Evolutionary conservation across 1,140 invertebrate genomes (phyloP), one percentile per base, ranked within the genome.

Genomic region (Nomia melanderi): DNA sequence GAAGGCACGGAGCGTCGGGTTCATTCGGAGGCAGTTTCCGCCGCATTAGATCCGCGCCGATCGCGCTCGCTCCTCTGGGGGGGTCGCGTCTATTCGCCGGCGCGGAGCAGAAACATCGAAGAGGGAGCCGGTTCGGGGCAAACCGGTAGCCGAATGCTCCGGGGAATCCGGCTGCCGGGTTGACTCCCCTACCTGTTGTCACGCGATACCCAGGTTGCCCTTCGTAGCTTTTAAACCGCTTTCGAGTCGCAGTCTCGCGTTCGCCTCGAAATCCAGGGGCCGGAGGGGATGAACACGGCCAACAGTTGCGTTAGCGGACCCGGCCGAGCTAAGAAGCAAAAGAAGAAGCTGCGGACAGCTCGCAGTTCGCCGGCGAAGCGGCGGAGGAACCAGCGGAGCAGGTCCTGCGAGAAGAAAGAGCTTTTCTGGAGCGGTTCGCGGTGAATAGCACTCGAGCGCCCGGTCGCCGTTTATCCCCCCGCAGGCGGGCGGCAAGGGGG

Each of bases 121-220:
- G 82, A 44, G 41, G 41, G 20, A 17, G 20, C 3, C 4, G 20
- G 50, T 29, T 31, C 7, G 33, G 53, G 31, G 39, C 29, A 79
- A 86, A 87, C 79, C 77, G 84, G 85, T 86, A 85, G 84, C 84
- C 63, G 41, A 81, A 83, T 84, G 53, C 82, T 78, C 64, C 63
- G 20, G 79, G 50, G 70, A 79, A 82, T 80, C 74, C 84, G 64
- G 71, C 63, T 39, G n/a, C n/a, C n/a, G 57, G 63, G 53, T 47
- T 66, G 70, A 75, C 59, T 64, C 54, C 62, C 63, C 76, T 86
- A 87, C 84, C 85, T 85, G 86, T 87, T 87, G 86, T 86, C 77
- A 86, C 79, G 74, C 77, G 82, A 86, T 86, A 87, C 73, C 75
- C 84, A 50, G 44, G 60, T 77, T 75, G 76, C 79, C 67, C 85